A percentile compares a stretch with the other conserved stretches of the same genome.
These are phyloP conservation scores for Drosophila quadrilineata DNA, from an alignment of 1,140 invertebrate species.

Conservation along the genomic window DNA sequence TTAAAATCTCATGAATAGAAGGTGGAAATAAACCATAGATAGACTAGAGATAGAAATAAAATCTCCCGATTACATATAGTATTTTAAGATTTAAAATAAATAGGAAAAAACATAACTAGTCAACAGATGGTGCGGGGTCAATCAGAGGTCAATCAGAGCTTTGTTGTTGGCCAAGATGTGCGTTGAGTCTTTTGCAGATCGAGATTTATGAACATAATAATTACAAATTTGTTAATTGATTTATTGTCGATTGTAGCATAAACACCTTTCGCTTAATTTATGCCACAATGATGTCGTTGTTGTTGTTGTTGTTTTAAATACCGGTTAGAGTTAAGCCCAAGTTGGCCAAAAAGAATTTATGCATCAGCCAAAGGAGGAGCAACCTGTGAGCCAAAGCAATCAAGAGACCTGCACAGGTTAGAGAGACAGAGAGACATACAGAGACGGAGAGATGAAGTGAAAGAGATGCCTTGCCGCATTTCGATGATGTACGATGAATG, in stretches of 20 bases:
- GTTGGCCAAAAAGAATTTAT: slow-evolving; percentile 61
- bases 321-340: slow-evolving; percentile 47
- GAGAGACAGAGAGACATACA: slow-evolving; percentile 38
- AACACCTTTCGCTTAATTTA: slow-evolving; percentile 77
- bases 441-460: slow-evolving; percentile 10
- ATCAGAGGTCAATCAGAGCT: slow-evolving; percentile 2
- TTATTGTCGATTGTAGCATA: slow-evolving; percentile 79
- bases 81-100: no score
- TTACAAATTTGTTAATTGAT: slow-evolving; percentile 81
- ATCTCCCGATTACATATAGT: no score
- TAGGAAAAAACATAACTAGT: slow-evolving; percentile 1
- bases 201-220: slow-evolving; percentile 81
- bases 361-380: slow-evolving; percentile 49
- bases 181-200: slow-evolving; percentile 36
- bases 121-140: not conserved
- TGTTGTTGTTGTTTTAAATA: slow-evolving; percentile 53
- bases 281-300: slow-evolving; percentile 40
- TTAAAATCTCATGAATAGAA: no score
- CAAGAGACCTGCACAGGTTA: no score
- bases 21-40: no score
- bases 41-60: no score
- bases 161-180: slow-evolving; percentile 42
- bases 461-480: slow-evolving; percentile 35
- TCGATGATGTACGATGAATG: slow-evolving; percentile 75
- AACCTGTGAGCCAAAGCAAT: slow-evolving; percentile 73